phyloP scores from a whole-genome alignment of 1,140 invertebrate species.

The Hyphantria cunea region DNA sequence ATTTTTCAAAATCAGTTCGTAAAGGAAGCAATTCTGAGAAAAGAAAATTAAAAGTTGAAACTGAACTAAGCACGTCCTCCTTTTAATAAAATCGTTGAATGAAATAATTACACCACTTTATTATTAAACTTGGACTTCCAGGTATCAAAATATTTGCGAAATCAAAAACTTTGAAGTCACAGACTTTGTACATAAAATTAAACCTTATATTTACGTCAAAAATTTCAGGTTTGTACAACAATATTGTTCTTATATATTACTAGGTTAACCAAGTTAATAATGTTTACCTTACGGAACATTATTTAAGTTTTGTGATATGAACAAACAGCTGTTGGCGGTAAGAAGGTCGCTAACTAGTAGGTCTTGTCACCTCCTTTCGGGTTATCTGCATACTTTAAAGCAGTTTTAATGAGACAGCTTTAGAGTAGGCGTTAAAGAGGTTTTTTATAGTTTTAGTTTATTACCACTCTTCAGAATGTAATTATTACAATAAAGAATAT shows the following conservation, averaged over 20 bases:
- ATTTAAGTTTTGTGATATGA: background rate
- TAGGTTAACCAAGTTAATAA: background rate
- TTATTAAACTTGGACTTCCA: too few relatives aligned
- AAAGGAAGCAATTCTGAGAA: too few relatives aligned
- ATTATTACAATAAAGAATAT: too few relatives aligned
- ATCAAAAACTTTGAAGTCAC: background rate
- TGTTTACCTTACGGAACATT: background rate
- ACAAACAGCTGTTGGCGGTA: background rate
- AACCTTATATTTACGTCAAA: background rate
- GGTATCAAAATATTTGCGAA: too few relatives aligned
- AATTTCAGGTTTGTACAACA: background rate
- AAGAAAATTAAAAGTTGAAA: too few relatives aligned
- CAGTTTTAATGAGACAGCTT: background rate
- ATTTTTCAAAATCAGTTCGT: too few relatives aligned
- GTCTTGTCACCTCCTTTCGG: background rate
- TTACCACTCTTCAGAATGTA: too few relatives aligned
- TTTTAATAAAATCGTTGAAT: too few relatives aligned
- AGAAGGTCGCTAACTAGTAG: slow-evolving; percentile 1
- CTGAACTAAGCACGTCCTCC: too few relatives aligned
- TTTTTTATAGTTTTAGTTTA: background rate
- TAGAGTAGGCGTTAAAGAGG: background rate
- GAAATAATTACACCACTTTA: too few relatives aligned
- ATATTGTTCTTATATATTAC: background rate
- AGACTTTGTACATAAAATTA: slow-evolving; percentile 1
- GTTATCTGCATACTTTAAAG: background rate